Evolutionary conservation across 1,140 invertebrate species (phyloP).

Genomic region (Aphaenogaster ashmeadi): DNA sequence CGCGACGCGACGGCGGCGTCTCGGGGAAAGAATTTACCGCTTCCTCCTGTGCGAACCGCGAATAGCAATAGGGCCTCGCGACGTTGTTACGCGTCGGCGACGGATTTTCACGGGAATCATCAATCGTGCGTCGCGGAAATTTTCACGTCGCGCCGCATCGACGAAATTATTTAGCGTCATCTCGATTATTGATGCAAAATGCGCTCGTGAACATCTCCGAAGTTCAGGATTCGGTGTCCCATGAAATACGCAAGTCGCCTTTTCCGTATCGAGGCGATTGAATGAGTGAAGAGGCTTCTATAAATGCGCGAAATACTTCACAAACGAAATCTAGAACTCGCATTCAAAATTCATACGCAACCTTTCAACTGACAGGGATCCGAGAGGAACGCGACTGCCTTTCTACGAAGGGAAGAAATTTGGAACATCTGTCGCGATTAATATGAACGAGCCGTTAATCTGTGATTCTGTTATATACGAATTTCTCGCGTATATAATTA

Average conservation of each 20-base stretch:
- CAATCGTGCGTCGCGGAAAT: background rate
- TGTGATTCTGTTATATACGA: background rate
- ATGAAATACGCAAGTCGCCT: background rate
- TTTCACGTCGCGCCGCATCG: background rate
- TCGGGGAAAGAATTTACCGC: slow-evolving; percentile 54
- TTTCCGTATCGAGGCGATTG: background rate
- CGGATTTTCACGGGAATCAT: slow-evolving; percentile 18
- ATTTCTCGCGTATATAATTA: background rate
- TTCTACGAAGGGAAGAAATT: background rate
- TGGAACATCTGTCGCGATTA: background rate
- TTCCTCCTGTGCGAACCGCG: slow-evolving; percentile 11
- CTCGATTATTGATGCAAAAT: background rate
- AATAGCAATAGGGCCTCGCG: slow-evolving; percentile 27
- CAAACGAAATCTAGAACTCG: background rate
- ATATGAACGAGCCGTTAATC: slow-evolving; percentile 6
- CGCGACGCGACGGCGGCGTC: background rate
- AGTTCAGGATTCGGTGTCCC: background rate
- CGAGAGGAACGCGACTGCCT: background rate
- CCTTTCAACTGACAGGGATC: no score
- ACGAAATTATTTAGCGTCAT: background rate
- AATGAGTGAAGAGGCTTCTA: background rate
- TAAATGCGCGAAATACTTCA: background rate
- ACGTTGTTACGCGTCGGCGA: background rate
- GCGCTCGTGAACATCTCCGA: background rate
- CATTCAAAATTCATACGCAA: background rate